Evolutionary conservation across 53 echinoderm and acorn worm species (phyloP).

Genomic region (Temnopleurus reevesii): DNA sequence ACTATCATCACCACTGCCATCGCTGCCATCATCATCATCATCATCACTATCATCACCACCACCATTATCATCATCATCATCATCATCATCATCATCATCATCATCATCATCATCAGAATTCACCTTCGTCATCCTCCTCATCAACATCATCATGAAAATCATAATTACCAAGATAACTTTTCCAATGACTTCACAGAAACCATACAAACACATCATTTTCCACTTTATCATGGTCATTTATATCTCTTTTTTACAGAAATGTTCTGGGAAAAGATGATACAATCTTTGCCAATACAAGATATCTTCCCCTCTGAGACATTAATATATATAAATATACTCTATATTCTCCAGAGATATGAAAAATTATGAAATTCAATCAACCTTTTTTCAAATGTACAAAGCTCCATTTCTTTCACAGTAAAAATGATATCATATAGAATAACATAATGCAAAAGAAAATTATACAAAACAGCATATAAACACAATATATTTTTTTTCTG

Average conservation of each 20-base stretch:
- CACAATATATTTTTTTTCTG: not conserved
- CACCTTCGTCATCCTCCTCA: not conserved
- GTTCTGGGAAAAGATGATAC: constrained; percentile 22
- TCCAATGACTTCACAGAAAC: not conserved
- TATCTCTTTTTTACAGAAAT: constrained; percentile 30
- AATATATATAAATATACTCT: constrained; percentile 43
- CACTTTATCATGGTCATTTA: constrained; percentile 30
- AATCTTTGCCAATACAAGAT: not conserved
- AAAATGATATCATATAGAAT: constrained; percentile 12
- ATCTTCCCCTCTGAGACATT: too few species aligned
- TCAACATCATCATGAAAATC: not conserved
- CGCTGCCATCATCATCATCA: not conserved
- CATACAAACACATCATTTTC: not conserved
- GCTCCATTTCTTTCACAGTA: not conserved
- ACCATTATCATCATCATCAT: not conserved
- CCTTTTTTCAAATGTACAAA: constrained; percentile 27
- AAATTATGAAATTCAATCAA: not conserved
- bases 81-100: not conserved
- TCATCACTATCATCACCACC: not conserved
- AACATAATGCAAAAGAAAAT: constrained; percentile 9
- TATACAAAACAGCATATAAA: not conserved
- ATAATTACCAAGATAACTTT: not conserved
- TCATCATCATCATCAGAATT: not conserved
- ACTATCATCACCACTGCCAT: not conserved
- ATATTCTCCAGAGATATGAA: not conserved